Evolutionary conservation across 2,888 invertebrate species (phyloP), one percentile per base, ranked within the genome.

Genomic region (Caenorhabditis sp.): DNA sequence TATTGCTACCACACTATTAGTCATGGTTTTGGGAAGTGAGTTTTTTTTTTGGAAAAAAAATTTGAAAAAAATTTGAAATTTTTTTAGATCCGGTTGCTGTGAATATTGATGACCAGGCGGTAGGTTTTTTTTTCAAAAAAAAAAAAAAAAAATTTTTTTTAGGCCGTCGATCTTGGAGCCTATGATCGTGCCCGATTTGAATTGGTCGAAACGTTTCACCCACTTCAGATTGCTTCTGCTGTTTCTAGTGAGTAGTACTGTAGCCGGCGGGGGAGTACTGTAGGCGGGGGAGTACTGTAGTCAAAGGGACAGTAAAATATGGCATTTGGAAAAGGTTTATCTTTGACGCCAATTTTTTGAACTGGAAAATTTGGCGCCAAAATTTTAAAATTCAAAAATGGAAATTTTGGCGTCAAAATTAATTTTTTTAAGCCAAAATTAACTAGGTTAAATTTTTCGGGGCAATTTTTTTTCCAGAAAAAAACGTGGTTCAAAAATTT

Each of bases 121-220:
- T 74, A 24, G 66, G 69, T 64, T 58, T 23, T 1, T 37, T 17
- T 53, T 23, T 5, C 6, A 21, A 36, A 0, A 26, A 23, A n/a
- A 12, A 53, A n/a, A 61, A 61, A 21, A 31, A 1, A 1, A 31
- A 43, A 26, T 53, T 6, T 17, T 27, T 67, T 76, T 21, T 37
- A 79, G 77, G 77, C 77, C 55, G 66, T 78, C n/a, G 73, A 80
- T 58, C 55, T 80, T 14, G 80, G 80, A 37, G 62, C 68, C 4
- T 80, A 80, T 62, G 80, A 80, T 55, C 51, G 78, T 61, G 78
- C 80, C 31, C 65, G 80, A 55, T 80, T 80, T 63, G 78, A 78
- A 36, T 64, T 80, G 31, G 67, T 71, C 19, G 80, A 80, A 51
- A 69, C 68, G 12, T 80, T 77, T 64, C 77, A 80, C 37, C 80